Evolutionary conservation across 2,888 invertebrate species (phyloP).

Genomic region (Dicyrtoma fusca): DNA sequence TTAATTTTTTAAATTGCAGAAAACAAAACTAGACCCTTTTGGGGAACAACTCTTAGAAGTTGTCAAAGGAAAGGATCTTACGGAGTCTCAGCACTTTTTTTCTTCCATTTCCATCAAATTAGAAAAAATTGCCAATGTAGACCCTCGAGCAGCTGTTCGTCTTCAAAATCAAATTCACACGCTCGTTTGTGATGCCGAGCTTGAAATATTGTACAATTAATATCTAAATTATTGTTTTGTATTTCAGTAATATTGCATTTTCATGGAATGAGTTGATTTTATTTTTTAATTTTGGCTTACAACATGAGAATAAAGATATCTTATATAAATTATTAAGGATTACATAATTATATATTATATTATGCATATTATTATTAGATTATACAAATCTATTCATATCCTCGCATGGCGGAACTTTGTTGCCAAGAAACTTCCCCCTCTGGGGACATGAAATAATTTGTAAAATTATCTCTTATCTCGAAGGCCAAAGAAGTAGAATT

Average conservation of each 20-base stretch:
- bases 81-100: conserved; percentile 10
- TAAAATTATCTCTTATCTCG: not conserved
- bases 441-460: conserved; percentile 1
- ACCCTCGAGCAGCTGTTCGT: not conserved
- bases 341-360: not conserved
- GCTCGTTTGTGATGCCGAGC: not conserved
- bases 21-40: not conserved
- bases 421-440: conserved; percentile 9
- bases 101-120: conserved; percentile 10
- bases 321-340: not conserved
- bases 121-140: not conserved
- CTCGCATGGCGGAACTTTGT: not conserved
- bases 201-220: not conserved
- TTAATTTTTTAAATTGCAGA: too few relatives aligned
- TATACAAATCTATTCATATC: not conserved
- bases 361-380: not conserved
- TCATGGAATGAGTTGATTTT: not conserved
- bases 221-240: not conserved
- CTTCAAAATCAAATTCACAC: not conserved
- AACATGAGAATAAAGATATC: not conserved
- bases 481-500: conserved; percentile 1
- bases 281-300: not conserved
- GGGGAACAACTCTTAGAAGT: conserved; percentile 14
- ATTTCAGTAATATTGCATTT: too few relatives aligned
- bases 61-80: not conserved